Conservation (phyloP, 2,797 vertebrate species). For the Leptatherina wallacei region DNA sequence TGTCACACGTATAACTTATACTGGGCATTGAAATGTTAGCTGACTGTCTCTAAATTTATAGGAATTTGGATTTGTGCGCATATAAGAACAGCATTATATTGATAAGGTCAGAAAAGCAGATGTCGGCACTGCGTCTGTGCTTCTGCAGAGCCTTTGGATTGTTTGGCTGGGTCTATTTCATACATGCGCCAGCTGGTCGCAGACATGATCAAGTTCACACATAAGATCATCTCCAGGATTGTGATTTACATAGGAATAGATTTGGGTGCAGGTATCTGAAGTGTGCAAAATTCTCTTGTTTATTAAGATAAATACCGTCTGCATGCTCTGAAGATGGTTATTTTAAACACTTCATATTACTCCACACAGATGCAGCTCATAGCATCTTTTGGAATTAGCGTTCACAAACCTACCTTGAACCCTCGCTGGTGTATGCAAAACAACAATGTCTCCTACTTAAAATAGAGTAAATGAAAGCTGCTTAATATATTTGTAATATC, state of each 20-base stretch:
- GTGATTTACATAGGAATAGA: constrained; percentile 8
- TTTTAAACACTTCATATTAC: constrained; percentile 39
- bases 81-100: constrained; percentile 28
- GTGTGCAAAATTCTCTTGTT: constrained; percentile 33
- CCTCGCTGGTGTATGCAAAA: constrained; percentile 13
- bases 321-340: constrained; percentile 42
- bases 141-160: constrained; percentile 34
- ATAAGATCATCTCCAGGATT: constrained; percentile 22
- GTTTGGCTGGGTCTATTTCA: constrained; percentile 55
- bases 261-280: constrained; percentile 24
- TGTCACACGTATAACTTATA: not conserved
- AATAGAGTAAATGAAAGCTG: constrained; percentile 2
- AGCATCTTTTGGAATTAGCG: constrained; percentile 3
- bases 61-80: constrained; percentile 14
- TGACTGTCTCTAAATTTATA: constrained; percentile 28
- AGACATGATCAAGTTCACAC: constrained; percentile 52
- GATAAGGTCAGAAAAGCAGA: constrained; percentile 61
- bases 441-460: not conserved
- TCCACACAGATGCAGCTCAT: constrained; percentile 20
- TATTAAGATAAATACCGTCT: constrained; percentile 42
- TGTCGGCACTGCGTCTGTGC: constrained; percentile 43
- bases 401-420: not conserved
- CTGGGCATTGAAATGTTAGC: not conserved
- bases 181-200: constrained; percentile 45
- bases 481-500: not conserved